Evolutionary conservation across 2,113 vertebrate species (phyloP).

Genomic region (Sinocyclocheilus rhinocerous): DNA sequence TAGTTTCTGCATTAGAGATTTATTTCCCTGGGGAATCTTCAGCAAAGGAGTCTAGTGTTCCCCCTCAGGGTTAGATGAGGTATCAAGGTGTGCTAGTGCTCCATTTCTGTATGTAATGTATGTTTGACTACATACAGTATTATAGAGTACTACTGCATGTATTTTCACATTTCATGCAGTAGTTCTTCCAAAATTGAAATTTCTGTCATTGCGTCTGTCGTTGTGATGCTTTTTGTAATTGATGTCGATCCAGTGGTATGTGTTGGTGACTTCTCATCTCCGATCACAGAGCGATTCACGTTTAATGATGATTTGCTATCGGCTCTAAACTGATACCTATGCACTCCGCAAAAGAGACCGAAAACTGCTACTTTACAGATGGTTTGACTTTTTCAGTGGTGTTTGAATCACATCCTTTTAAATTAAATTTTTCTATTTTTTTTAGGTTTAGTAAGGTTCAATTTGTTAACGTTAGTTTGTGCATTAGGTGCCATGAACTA

Average conservation of each 20-base stretch:
- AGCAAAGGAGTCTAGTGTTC: not conserved
- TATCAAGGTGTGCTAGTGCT: not conserved
- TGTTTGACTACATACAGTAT: not conserved
- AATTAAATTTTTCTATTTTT: too few relatives aligned
- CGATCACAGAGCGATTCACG: not conserved
- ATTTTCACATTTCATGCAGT: not conserved
- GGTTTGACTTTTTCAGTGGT: too few relatives aligned
- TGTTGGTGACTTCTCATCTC: not conserved
- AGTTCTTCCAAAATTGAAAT: not conserved
- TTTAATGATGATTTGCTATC: not conserved
- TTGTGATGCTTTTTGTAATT: not conserved
- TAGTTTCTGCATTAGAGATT: not conserved
- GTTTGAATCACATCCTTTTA: not conserved
- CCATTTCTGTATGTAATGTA: not conserved
- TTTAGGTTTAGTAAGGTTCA: too few relatives aligned
- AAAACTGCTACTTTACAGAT: too few relatives aligned
- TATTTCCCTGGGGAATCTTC: not conserved
- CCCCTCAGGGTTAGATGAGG: not conserved
- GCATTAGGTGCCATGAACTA: not conserved
- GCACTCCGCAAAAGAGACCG: not conserved
- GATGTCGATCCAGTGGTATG: not conserved
- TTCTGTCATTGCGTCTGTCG: not conserved
- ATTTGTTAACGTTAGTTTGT: not conserved
- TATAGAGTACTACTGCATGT: not conserved
- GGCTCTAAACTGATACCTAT: not conserved